phyloP scores from a whole-genome alignment of 1,140 invertebrate species.

The Dendroctonus ponderosae region DNA sequence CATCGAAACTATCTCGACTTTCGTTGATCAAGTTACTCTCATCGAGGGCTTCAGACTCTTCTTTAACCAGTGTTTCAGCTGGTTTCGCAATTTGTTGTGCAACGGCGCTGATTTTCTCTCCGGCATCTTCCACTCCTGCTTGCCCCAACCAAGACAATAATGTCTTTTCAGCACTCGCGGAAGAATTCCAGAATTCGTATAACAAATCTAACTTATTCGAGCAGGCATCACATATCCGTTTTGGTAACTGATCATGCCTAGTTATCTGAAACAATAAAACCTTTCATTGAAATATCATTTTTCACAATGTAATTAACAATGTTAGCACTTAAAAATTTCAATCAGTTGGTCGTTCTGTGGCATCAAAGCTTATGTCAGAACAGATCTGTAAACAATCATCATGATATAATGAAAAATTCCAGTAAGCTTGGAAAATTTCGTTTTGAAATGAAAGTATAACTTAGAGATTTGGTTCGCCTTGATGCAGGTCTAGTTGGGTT shows the following conservation, averaged over 20 bases:
- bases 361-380: slow-evolving; percentile 24
- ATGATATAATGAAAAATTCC: slow-evolving; percentile 2
- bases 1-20: not conserved
- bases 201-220: slow-evolving; percentile 60
- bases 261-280: slow-evolving; percentile 52
- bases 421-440: too few species aligned
- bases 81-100: slow-evolving; percentile 36
- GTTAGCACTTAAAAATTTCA: not conserved
- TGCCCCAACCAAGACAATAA: slow-evolving; percentile 57
- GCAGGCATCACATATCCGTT: slow-evolving; percentile 62
- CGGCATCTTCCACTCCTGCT: slow-evolving; percentile 49
- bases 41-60: slow-evolving; percentile 40
- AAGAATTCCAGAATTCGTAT: slow-evolving; percentile 61
- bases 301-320: slow-evolving; percentile 6
- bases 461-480: too few species aligned
- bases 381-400: slow-evolving; percentile 33
- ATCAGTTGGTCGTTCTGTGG: slow-evolving; percentile 28
- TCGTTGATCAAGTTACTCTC: slow-evolving; percentile 2
- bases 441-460: too few species aligned
- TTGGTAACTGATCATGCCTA: slow-evolving; percentile 59
- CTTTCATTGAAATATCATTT: not conserved
- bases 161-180: slow-evolving; percentile 58
- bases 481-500: too few species aligned
- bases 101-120: slow-evolving; percentile 28
- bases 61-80: slow-evolving; percentile 39